Percentiles rank a stretch among this genome's conserved stretches.
These are phyloP conservation scores for Amphiprion percula DNA, from an alignment of 2,113 vertebrate genomes.

Conservation along the genomic window DNA sequence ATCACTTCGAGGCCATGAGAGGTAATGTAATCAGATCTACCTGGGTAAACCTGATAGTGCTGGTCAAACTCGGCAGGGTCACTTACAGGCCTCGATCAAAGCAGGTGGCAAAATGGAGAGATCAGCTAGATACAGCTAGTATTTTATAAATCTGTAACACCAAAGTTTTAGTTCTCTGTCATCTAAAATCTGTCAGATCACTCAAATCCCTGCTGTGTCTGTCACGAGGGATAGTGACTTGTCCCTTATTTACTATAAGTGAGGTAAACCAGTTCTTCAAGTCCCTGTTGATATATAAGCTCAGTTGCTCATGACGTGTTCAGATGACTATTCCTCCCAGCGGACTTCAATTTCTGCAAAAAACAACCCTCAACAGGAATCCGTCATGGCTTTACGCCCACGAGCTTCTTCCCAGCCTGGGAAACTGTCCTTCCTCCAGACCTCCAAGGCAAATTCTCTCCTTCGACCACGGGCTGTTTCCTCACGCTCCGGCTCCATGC, in stretches of 20 bases:
- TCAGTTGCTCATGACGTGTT: slow-evolving; percentile 34
- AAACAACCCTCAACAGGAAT: slow-evolving; percentile 8
- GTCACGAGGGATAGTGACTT: slow-evolving; percentile 23
- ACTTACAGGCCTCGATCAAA: slow-evolving; percentile 42
- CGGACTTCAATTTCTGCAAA: neutral
- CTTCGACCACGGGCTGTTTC: slow-evolving; percentile 77
- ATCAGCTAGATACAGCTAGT: no score
- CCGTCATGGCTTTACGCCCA: slow-evolving; percentile 77
- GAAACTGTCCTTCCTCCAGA: slow-evolving; percentile 71
- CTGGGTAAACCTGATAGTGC: slow-evolving; percentile 55
- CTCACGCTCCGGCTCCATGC: slow-evolving; percentile 68
- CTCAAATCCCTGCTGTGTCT: slow-evolving; percentile 7
- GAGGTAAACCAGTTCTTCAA: slow-evolving; percentile 71
- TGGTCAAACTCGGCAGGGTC: slow-evolving; percentile 46
- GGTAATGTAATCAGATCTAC: slow-evolving; percentile 57
- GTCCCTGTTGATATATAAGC: slow-evolving; percentile 67
- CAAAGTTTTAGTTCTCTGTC: no score
- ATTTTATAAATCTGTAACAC: no score
- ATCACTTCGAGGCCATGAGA: slow-evolving; percentile 38
- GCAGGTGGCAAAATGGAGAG: slow-evolving; percentile 2
- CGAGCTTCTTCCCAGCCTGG: slow-evolving; percentile 84
- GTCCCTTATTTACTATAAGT: slow-evolving; percentile 69
- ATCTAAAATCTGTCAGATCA: neutral
- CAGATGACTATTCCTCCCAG: slow-evolving; percentile 20
- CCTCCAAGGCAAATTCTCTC: slow-evolving; percentile 44